Evolutionary conservation across 2,888 invertebrate genomes (phyloP).

Genomic region (Callimorpha dominula): DNA sequence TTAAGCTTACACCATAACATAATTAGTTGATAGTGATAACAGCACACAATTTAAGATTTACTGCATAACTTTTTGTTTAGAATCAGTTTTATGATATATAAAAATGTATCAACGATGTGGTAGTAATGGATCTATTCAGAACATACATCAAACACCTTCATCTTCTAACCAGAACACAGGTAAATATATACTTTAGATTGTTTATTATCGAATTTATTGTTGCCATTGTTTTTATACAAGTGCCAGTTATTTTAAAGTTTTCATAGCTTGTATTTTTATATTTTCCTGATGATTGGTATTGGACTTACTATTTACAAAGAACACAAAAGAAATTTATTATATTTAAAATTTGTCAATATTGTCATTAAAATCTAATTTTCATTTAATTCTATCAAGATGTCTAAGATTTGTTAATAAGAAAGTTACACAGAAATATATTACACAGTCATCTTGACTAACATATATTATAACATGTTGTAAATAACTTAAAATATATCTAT

Average conservation of each 20-base stretch:
- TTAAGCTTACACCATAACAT: slow-evolving; percentile 57
- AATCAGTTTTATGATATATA: slow-evolving; percentile 1
- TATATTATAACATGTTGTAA: slow-evolving; percentile 10
- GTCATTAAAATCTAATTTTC: background rate
- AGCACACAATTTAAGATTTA: background rate
- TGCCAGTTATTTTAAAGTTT: background rate
- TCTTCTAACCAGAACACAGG: slow-evolving; percentile 94
- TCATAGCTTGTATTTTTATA: background rate
- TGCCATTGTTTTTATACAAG: background rate
- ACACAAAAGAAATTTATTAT: background rate
- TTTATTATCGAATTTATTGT: background rate
- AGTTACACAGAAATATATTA: background rate
- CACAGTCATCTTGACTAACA: background rate
- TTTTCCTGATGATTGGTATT: background rate
- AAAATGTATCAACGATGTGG: slow-evolving; percentile 90
- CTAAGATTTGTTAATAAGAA: background rate
- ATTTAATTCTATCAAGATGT: background rate
- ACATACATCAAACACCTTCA: slow-evolving; percentile 91
- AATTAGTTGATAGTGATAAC: slow-evolving; percentile 5
- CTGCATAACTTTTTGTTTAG: background rate
- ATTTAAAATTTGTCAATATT: background rate
- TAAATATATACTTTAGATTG: slow-evolving; percentile 54
- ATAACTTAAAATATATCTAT: background rate
- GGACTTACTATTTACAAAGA: background rate
- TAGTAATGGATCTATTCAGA: slow-evolving; percentile 92